These are phyloP conservation scores for Mixornis gularis DNA, from an alignment of 2,113 vertebrate species.

Conservation along the genomic window DNA sequence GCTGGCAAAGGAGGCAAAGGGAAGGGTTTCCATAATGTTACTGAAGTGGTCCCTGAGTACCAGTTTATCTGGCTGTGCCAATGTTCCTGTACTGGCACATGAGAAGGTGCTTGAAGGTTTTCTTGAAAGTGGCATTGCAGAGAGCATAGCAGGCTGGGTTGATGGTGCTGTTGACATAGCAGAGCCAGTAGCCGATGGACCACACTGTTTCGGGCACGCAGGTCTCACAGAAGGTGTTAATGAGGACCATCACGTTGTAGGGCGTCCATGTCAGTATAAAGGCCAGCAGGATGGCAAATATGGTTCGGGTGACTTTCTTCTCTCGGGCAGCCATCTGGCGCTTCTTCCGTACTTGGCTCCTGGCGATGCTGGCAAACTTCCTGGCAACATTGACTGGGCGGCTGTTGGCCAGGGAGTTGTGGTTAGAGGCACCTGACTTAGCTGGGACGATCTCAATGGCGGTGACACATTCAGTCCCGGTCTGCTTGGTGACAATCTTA, in stretches of 20 bases:
- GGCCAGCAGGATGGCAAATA: constrained; percentile 95
- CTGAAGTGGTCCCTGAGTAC: constrained; percentile 19
- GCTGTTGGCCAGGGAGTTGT: constrained; percentile 79
- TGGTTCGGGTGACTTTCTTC: constrained; percentile 97
- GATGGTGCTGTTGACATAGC: constrained; percentile 98
- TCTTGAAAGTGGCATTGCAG: constrained; percentile 98
- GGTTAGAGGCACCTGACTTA: constrained; percentile 75
- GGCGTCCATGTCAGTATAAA: constrained; percentile 98
- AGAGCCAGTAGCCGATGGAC: constrained; percentile 97
- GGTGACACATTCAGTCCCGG: constrained; percentile 90
- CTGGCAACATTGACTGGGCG: constrained; percentile 86
- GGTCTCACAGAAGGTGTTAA: constrained; percentile 93
- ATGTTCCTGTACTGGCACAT: constrained; percentile 98
- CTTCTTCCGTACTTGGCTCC: constrained; percentile 95
- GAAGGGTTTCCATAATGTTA: neutral
- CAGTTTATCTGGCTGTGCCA: constrained; percentile 86
- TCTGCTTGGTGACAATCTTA: constrained; percentile 95
- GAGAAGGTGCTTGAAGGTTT: constrained; percentile 96
- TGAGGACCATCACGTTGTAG: constrained; percentile 98
- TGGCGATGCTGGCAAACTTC: constrained; percentile 95
- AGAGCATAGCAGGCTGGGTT: constrained; percentile 97
- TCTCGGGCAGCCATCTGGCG: constrained; percentile 96
- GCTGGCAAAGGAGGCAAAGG: constrained; percentile 4
- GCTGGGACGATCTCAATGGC: constrained; percentile 93
- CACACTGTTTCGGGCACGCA: constrained; percentile 93